Evolutionary conservation across 2,113 vertebrate genomes (phyloP).

Genomic region (Leucoraja erinaceus): DNA sequence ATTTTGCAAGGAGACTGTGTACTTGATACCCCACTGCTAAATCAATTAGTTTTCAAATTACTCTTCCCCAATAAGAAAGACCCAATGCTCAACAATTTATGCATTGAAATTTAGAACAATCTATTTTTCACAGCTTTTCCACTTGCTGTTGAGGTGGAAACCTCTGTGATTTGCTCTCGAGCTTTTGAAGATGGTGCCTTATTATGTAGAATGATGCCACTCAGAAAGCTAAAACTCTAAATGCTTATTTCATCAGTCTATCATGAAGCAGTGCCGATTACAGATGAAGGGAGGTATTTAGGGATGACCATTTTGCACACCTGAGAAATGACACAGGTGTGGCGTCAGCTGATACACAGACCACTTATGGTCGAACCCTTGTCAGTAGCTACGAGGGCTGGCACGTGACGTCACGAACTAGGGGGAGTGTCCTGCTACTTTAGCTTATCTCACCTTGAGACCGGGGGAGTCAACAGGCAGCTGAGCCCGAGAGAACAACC

Average conservation of each 20-base stretch:
- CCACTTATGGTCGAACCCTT: too few relatives aligned
- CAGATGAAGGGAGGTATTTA: background rate
- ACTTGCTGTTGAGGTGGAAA: background rate
- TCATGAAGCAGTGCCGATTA: background rate
- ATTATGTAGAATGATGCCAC: background rate
- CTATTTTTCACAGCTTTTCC: background rate
- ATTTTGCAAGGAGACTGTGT: background rate
- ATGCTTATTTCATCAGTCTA: background rate
- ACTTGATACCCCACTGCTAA: background rate
- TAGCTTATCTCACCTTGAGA: too few relatives aligned
- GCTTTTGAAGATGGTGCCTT: background rate
- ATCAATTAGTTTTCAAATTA: background rate
- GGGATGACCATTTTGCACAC: too few relatives aligned
- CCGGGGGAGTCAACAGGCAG: too few relatives aligned
- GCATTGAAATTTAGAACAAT: background rate
- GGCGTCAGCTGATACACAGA: too few relatives aligned
- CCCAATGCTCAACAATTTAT: background rate
- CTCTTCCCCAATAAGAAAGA: background rate
- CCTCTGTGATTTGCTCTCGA: background rate
- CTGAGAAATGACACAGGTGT: too few relatives aligned
- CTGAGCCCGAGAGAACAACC: too few relatives aligned
- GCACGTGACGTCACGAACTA: too few relatives aligned
- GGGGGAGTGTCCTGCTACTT: too few relatives aligned
- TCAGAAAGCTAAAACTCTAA: background rate
- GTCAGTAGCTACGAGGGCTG: too few relatives aligned